Evolutionary conservation across 2,888 invertebrate species (phyloP).

Genomic region (Escarpia spicata): DNA sequence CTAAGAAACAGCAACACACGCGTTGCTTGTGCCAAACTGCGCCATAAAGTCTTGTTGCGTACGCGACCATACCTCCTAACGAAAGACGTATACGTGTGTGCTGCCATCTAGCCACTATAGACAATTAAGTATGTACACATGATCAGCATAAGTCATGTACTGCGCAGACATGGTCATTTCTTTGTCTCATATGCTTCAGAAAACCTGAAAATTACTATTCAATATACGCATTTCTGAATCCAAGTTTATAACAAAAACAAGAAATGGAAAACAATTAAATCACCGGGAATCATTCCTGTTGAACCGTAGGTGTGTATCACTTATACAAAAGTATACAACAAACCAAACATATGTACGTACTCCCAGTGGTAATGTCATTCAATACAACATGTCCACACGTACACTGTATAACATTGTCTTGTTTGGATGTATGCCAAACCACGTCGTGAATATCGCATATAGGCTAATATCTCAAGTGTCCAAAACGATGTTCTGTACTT

Average conservation of each 20-base stretch:
- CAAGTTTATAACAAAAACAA: background rate
- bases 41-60: too few species aligned
- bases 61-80: too few species aligned
- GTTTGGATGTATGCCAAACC: background rate
- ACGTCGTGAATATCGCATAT: background rate
- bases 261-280: background rate
- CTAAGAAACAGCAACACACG: too few species aligned
- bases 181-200: background rate
- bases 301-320: background rate
- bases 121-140: background rate
- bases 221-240: background rate
- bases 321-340: background rate
- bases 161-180: background rate
- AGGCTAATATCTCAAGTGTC: background rate
- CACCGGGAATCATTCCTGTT: background rate
- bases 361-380: background rate
- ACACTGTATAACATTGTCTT: background rate
- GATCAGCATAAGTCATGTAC: background rate
- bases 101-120: background rate
- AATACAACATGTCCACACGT: background rate
- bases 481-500: background rate
- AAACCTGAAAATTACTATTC: background rate
- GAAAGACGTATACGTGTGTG: too few species aligned
- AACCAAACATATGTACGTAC: too few species aligned
- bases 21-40: too few species aligned